Evolutionary conservation across 1,140 invertebrate genomes (phyloP).

Genomic region (Uloborus diversus): DNA sequence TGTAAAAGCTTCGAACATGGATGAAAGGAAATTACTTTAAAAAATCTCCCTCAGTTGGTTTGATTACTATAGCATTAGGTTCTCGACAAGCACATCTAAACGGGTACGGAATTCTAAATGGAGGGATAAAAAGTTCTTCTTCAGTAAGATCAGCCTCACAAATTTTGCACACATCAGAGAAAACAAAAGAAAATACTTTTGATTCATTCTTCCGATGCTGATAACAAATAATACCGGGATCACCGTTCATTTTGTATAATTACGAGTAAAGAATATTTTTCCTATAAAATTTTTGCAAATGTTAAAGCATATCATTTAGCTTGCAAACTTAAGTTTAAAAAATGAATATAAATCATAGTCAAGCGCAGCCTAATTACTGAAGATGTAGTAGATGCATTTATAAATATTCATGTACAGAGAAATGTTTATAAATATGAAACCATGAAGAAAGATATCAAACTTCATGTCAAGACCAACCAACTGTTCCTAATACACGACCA

Average conservation of each 20-base stretch:
- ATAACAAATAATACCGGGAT: constrained; percentile 83
- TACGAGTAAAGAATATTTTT: no score
- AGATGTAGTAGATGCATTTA: no score
- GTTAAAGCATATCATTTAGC: no score
- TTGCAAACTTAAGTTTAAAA: no score
- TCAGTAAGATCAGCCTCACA: constrained; percentile 72
- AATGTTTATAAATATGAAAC: no score
- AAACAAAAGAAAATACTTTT: constrained; percentile 79
- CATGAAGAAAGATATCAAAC: no score
- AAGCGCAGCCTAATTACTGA: no score
- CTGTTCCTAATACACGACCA: no score
- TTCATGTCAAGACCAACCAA: no score
- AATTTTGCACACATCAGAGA: constrained; percentile 76
- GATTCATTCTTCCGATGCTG: constrained; percentile 76
- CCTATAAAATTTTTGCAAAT: no score
- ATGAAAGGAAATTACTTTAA: constrained; percentile 73
- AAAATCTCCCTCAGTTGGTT: constrained; percentile 82
- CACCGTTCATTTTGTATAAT: constrained; percentile 63
- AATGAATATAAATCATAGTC: no score
- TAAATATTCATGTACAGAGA: no score
- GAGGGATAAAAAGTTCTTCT: constrained; percentile 73
- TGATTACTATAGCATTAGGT: constrained; percentile 78
- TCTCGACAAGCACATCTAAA: constrained; percentile 78
- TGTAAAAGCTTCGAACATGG: background rate
- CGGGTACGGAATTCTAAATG: constrained; percentile 81